A percentile compares a stretch with the other conserved stretches of the same genome.
Conservation (phyloP, 1,140 invertebrate species). For the Diploscapter pachys region DNA sequence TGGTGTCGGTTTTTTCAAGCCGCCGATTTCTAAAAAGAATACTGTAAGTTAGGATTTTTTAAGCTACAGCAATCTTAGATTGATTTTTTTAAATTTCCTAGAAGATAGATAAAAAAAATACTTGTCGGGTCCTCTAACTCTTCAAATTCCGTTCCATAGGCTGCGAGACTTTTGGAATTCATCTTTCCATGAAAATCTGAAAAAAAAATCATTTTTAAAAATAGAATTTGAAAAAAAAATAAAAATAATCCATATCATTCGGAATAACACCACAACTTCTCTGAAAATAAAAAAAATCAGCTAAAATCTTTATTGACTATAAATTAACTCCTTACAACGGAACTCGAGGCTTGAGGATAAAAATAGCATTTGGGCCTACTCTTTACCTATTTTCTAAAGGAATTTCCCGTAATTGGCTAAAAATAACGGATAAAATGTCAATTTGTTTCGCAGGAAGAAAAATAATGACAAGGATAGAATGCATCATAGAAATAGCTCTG, state of each 20-base stretch:
- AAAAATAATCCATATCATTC: constrained; percentile 7
- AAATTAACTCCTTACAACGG: background rate
- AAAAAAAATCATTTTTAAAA: background rate
- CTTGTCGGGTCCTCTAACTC: constrained; percentile 44
- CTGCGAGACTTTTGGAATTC: constrained; percentile 28
- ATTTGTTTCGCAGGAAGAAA: constrained; percentile 1
- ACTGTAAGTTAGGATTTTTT: background rate
- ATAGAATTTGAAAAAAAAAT: background rate
- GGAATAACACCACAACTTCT: background rate
- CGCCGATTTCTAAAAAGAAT: constrained; percentile 10
- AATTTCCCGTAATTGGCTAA: background rate
- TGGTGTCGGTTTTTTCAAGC: constrained; percentile 72
- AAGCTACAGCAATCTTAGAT: constrained; percentile 1
- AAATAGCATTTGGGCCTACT: too few relatives aligned
- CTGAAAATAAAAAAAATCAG: background rate
- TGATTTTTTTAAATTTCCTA: background rate
- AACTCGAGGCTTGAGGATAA: background rate
- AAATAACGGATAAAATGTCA: background rate
- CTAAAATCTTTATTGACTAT: background rate
- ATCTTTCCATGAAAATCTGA: constrained; percentile 7
- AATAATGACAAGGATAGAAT: constrained; percentile 4
- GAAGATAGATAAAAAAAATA: constrained; percentile 21
- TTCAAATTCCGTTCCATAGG: constrained; percentile 55
- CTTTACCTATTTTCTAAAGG: background rate
- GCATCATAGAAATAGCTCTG: background rate